Evolutionary conservation across 2,113 vertebrate genomes (phyloP), one percentile per base, ranked within the genome.

Genomic region (Strix aluco): DNA sequence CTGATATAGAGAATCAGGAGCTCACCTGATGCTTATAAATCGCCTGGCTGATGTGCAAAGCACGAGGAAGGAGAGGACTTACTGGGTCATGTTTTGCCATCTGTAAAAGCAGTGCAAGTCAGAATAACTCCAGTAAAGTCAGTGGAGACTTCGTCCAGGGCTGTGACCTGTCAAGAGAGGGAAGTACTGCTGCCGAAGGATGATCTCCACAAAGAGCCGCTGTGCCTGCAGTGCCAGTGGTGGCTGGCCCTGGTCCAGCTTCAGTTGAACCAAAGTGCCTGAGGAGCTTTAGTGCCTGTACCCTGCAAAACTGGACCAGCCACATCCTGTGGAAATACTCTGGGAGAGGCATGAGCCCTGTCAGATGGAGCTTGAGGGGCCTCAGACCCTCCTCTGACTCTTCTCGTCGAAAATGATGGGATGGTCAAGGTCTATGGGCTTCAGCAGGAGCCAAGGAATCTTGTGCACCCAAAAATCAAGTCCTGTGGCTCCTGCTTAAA

Each of bases 251-350:
- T 77, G 14, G 23, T 51, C 51, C 46, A 49, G 17, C 79, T 91
- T 26, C 42, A 12, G 38, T 11, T 70, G 71, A 32, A 65, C 40
- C 61, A 22, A 34, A 38, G 44, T 13, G 34, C 26, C 49, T 46
- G n/a, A 63, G 63, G 54, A 88, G 27, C n/a, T 88, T 63, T 38
- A 51, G 44, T 2, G 0, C 30, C 29, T 91, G 54, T 47, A 29
- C 52, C 47, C 6, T 2, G 2, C 30, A 55, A 85, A 58, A 32
- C 0, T 5, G 0, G 29, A 29, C 61, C 32, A 46, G 36, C 10
- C 26, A 6, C 17, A 26, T 66, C 47, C 49, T 1, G 2, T 23
- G 54, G 32, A 36, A 81, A 21, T 26, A 9, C 44, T 34, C 25
- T 34, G n/a, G 4, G 36, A 92, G 81, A 69, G 22, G 23, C 30